Conservation (phyloP, 2,888 invertebrate genomes). For the Amphipoea oculea region DNA sequence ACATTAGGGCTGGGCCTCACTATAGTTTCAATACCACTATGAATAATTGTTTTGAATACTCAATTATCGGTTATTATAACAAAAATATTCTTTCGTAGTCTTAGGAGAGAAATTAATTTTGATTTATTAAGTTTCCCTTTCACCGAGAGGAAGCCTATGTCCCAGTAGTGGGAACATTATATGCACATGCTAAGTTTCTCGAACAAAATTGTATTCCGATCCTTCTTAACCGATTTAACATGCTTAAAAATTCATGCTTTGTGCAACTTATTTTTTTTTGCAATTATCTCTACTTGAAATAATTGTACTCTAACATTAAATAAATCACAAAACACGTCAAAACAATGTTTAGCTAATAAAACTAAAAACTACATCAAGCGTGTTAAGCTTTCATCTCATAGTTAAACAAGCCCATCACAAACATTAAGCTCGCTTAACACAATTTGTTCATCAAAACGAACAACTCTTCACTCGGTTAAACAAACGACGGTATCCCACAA, state of each 20-base stretch:
- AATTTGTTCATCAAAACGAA: slow-evolving; percentile 13
- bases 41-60: background rate
- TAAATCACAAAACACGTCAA: background rate
- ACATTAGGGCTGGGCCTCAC: slow-evolving; percentile 45
- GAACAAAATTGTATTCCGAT: background rate
- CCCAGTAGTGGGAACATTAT: too few relatives aligned
- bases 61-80: background rate
- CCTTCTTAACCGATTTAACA: background rate
- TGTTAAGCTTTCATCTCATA: background rate
- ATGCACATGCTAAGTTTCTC: too few relatives aligned
- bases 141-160: too few relatives aligned
- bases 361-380: background rate
- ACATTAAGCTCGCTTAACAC: background rate
- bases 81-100: background rate
- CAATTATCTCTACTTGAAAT: background rate
- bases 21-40: background rate
- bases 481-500: slow-evolving; percentile 22
- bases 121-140: too few relatives aligned
- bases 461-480: slow-evolving; percentile 16
- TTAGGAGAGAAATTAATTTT: background rate
- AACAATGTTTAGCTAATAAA: background rate
- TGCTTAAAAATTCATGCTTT: background rate
- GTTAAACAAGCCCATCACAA: background rate
- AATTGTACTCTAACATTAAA: background rate
- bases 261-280: background rate